phyloP scores from a whole-genome alignment of 1,140 invertebrate species.

The Philopotamus ludificatus region DNA sequence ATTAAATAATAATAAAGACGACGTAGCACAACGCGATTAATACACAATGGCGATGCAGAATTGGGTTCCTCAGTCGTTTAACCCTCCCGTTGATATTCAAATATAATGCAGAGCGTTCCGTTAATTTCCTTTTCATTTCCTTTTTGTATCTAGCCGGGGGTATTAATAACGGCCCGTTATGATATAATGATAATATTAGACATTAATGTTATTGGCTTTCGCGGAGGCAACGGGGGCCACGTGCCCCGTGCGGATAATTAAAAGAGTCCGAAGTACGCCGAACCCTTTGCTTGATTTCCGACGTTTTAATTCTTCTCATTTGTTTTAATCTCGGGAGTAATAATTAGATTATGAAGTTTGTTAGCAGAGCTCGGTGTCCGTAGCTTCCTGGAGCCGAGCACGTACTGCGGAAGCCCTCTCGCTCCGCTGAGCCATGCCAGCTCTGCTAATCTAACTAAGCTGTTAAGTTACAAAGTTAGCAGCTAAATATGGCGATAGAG shows the following conservation, averaged over 20 bases:
- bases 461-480: not conserved
- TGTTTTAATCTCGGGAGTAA: not conserved
- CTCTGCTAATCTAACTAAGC: constrained; percentile 7
- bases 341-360: not conserved
- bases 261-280: not conserved
- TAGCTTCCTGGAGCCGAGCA: constrained; percentile 8
- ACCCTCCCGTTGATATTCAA: constrained; percentile 23
- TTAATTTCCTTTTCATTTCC: constrained; percentile 32
- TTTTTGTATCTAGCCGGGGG: constrained; percentile 28
- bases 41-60: not conserved
- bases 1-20: no score
- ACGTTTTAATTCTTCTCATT: not conserved
- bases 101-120: constrained; percentile 22
- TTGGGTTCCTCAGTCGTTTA: constrained; percentile 4
- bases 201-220: constrained; percentile 11
- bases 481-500: not conserved
- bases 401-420: constrained; percentile 14
- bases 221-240: not conserved
- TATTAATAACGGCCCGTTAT: constrained; percentile 28
- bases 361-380: not conserved
- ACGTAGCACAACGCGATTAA: not conserved
- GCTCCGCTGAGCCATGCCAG: not conserved
- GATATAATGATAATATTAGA: constrained; percentile 14
- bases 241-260: not conserved
- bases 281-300: not conserved